Evolutionary conservation across 2,113 vertebrate genomes (phyloP).

Genomic region (Trematomus loennbergii): DNA sequence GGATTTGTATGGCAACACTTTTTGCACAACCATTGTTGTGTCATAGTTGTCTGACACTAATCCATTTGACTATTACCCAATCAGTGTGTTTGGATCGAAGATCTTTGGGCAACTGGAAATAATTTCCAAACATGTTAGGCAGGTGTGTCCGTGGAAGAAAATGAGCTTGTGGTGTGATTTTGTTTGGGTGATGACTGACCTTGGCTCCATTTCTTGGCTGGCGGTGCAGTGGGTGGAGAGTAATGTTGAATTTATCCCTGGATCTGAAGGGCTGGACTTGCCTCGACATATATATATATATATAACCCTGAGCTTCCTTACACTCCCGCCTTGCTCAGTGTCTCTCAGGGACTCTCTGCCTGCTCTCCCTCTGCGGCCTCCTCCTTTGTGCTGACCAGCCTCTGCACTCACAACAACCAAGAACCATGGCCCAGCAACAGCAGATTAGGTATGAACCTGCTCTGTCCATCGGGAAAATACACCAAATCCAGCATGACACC

Average conservation of each 20-base stretch:
- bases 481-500: neutral
- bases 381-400: slow-evolving; percentile 36
- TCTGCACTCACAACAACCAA: slow-evolving; percentile 39
- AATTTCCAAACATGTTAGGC: neutral
- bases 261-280: slow-evolving; percentile 36
- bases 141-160: neutral
- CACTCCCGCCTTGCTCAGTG: slow-evolving; percentile 65
- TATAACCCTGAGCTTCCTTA: slow-evolving; percentile 49
- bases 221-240: slow-evolving; percentile 59
- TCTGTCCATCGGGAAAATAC: neutral
- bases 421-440: slow-evolving; percentile 85
- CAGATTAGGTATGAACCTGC: slow-evolving; percentile 83
- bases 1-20: neutral
- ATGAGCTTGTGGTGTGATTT: slow-evolving; percentile 32
- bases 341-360: slow-evolving; percentile 68
- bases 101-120: neutral
- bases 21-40: neutral
- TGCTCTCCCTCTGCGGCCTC: slow-evolving; percentile 68
- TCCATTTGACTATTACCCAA: too few relatives aligned
- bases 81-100: neutral
- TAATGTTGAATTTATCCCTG: slow-evolving; percentile 28
- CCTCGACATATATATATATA: slow-evolving; percentile 63
- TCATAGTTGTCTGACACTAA: neutral
- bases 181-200: neutral
- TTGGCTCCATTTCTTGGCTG: slow-evolving; percentile 49